Evolutionary conservation across 2,797 vertebrate genomes (phyloP).

Genomic region (Chaetophractus vellerosus): DNA sequence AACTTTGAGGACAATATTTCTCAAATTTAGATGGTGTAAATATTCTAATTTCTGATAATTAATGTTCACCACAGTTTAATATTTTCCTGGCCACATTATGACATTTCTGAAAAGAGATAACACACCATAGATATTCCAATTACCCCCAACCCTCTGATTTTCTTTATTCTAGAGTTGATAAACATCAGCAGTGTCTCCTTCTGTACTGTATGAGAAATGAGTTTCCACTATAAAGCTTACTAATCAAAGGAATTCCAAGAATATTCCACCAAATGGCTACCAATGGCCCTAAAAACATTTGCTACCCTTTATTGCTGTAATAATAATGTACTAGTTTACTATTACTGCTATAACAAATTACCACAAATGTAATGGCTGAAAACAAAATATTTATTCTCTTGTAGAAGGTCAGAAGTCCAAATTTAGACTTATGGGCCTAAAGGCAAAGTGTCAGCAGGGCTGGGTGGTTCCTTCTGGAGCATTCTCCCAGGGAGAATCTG

Average conservation of each 20-base stretch:
- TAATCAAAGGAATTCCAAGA: slow-evolving; percentile 61
- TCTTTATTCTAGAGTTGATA: slow-evolving; percentile 28
- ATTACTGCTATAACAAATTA: slow-evolving; percentile 26
- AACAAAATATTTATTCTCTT: slow-evolving; percentile 31
- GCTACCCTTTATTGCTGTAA: not conserved
- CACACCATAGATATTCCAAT: not conserved
- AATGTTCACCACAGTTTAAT: not conserved
- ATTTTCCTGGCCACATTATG: not conserved
- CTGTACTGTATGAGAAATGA: slow-evolving; percentile 11
- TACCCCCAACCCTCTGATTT: not conserved
- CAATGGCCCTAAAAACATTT: not conserved
- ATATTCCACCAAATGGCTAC: slow-evolving; percentile 64
- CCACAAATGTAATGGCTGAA: not conserved
- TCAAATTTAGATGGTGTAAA: not conserved
- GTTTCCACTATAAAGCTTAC: not conserved
- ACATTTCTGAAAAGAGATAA: not conserved
- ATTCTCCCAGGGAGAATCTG: not conserved
- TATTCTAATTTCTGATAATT: slow-evolving; percentile 20
- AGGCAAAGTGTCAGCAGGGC: not conserved
- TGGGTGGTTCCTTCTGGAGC: not conserved
- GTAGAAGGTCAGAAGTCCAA: not conserved
- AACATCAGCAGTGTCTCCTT: not conserved
- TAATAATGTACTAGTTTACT: not conserved
- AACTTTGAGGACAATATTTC: not conserved
- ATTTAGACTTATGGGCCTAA: not conserved